Evolutionary conservation across 2,888 invertebrate species (phyloP), one percentile per base, ranked within the genome.

Genomic region (Idaea aversata): DNA sequence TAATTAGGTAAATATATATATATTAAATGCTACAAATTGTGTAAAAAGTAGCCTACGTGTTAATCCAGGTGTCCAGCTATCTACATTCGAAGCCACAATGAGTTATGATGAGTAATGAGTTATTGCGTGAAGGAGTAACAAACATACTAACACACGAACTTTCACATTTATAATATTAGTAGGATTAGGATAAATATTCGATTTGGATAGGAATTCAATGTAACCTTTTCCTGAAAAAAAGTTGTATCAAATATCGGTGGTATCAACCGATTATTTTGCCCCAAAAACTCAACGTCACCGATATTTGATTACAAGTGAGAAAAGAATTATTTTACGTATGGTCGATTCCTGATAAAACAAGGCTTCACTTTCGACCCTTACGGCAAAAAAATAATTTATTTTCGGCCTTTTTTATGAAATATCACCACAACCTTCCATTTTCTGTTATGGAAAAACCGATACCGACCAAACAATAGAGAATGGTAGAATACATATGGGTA

Each of bases 381-480:
- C 47, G 3, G 34, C 62, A 61, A 63, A 70, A 68, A 59, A 67
- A 62, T 64, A 65, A 69, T 67, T 65, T 69, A 68, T 67, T 70
- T 66, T 62, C 61, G 68, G 68, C 63, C 62, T 68, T 65, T 71
- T 69, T 66, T 59, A 65, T 69, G 72, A 74, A 72, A 70, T 70
- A 70, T 72, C 69, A 68, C 47, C 72, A 69, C 69, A 65, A 65
- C 66, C 68, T 65, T 68, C 70, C 69, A 71, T 71, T 72, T 73
- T 71, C 70, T 67, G 73, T 73, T 72, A 74, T 74, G 70, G 70
- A 73, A 74, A 74, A 74, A 71, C 71, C 72, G 68, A 71, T 72
- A 74, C 69, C 65, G 63, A 61, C 63, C 72, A 70, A 73, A 73
- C 70, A 74, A 72, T 72, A 66, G 66, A 63, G 65, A 68, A 47